A percentile compares a stretch with the other conserved stretches of the same genome.
Conservation (phyloP, 2,113 vertebrate genomes). For the Tamias sibiricus region DNA sequence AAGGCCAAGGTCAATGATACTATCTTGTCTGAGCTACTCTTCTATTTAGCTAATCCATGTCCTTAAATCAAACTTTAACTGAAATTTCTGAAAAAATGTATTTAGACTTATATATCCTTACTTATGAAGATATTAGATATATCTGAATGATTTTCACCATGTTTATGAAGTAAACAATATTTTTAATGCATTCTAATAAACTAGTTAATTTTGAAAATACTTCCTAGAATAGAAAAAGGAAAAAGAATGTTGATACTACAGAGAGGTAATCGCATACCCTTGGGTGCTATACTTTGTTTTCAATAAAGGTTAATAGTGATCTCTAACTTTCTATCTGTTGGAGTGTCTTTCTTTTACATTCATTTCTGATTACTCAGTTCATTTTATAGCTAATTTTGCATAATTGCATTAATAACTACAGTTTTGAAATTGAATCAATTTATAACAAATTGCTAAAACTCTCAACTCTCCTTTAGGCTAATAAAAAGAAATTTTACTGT, state of each 20-base stretch:
- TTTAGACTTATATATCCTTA: background rate
- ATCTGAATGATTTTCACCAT: background rate
- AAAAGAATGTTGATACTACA: background rate
- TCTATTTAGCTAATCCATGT: background rate
- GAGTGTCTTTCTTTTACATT: slow-evolving; percentile 47
- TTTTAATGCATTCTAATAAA: background rate
- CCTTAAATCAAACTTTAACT: background rate
- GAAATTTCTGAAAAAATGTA: background rate
- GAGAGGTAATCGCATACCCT: background rate
- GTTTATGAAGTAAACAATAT: background rate
- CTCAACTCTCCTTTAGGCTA: slow-evolving; percentile 52
- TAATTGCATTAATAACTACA: slow-evolving; percentile 54
- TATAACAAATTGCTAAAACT: slow-evolving; percentile 64
- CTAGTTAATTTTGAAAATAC: slow-evolving; percentile 54
- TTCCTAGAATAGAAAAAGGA: slow-evolving; percentile 11
- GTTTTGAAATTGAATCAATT: slow-evolving; percentile 58
- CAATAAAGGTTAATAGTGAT: slow-evolving; percentile 7
- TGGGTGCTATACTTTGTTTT: background rate
- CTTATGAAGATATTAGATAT: background rate
- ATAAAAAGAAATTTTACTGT: slow-evolving; percentile 34
- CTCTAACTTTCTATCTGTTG: slow-evolving; percentile 20
- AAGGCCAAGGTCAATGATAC: background rate
- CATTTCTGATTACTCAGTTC: background rate
- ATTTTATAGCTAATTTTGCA: slow-evolving; percentile 59
- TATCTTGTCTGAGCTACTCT: background rate